Evolutionary conservation across 2,113 vertebrate genomes (phyloP).

Genomic region (Felis chaus): DNA sequence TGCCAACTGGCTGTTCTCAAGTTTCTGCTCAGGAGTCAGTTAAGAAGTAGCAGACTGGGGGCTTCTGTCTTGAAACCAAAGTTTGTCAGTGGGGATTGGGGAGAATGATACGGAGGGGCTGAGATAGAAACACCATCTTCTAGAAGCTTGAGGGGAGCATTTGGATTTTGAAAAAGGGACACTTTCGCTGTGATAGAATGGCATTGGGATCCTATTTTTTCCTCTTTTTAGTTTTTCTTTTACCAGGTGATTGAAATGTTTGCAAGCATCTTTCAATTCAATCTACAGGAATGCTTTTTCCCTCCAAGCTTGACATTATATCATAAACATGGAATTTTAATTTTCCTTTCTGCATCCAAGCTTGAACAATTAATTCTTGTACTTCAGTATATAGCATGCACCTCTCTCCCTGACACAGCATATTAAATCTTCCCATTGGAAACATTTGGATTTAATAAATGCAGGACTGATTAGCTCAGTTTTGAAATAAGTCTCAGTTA

Average conservation of each 20-base stretch:
- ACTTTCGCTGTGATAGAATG: not conserved
- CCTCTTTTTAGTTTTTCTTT: not conserved
- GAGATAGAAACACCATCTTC: not conserved
- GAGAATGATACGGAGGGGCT: not conserved
- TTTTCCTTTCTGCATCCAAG: constrained; percentile 32
- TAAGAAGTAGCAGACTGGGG: not conserved
- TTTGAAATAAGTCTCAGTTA: constrained; percentile 18
- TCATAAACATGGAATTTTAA: constrained; percentile 53
- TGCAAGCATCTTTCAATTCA: not conserved
- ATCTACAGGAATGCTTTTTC: not conserved
- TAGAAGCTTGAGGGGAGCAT: not conserved
- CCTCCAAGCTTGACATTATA: not conserved
- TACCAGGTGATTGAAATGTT: not conserved
- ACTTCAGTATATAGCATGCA: not conserved
- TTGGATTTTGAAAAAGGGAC: not conserved
- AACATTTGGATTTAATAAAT: constrained; percentile 48
- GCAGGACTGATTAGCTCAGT: constrained; percentile 16
- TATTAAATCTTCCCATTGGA: constrained; percentile 20
- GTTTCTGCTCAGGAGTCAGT: not conserved
- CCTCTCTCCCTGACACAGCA: not conserved
- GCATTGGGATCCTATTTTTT: not conserved
- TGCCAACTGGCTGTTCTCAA: not conserved
- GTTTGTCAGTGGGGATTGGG: not conserved
- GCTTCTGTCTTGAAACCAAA: not conserved
- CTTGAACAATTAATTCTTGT: constrained; percentile 40